phyloP scores from a whole-genome alignment of 1,140 invertebrate genomes.

The Meteorus sp. region DNA sequence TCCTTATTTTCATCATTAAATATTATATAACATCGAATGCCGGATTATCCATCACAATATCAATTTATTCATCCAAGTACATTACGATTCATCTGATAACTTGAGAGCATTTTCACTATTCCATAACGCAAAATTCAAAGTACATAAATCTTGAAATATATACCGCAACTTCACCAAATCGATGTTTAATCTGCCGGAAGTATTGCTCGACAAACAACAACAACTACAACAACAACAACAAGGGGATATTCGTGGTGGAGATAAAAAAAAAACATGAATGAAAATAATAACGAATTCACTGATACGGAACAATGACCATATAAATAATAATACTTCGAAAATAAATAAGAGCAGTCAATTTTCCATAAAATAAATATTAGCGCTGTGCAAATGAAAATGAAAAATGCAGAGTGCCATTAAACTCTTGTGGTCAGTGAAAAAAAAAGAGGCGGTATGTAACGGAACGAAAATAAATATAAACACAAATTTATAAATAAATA shows the following conservation, averaged over 20 bases:
- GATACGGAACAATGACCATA: slow-evolving; percentile 16
- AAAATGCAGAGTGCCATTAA: neutral
- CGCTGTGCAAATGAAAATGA: slow-evolving; percentile 11
- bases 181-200: neutral
- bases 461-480: neutral
- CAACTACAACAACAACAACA: no score
- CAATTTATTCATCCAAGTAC: neutral
- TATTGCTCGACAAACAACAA: slow-evolving; percentile 13
- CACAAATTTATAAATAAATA: neutral
- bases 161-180: neutral
- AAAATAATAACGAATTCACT: slow-evolving; percentile 8
- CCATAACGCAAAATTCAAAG: no score
- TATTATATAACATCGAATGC: neutral
- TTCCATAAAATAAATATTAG: slow-evolving; percentile 8
- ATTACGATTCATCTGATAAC: no score
- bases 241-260: neutral
- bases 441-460: neutral
- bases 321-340: slow-evolving; percentile 19
- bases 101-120: no score
- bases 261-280: neutral
- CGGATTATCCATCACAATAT: no score
- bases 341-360: slow-evolving; percentile 22
- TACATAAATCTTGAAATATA: slow-evolving; percentile 7
- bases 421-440: neutral
- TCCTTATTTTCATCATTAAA: slow-evolving; percentile 4